These are phyloP conservation scores for Theristicus caerulescens DNA, from an alignment of 2,113 vertebrate genomes.

Conservation along the genomic window DNA sequence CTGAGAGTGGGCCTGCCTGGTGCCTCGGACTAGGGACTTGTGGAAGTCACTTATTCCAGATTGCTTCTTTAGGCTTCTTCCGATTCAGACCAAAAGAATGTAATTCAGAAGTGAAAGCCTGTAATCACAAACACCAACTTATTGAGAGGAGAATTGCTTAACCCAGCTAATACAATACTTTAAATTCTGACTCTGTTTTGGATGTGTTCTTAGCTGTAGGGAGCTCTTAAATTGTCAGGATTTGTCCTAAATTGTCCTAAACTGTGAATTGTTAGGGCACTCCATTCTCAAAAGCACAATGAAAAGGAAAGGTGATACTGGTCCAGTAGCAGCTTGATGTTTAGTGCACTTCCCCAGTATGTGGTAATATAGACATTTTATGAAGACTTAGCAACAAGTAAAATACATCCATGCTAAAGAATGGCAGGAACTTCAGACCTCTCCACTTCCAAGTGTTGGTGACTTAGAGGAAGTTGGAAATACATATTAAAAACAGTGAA, in stretches of 20 bases:
- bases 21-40: neutral
- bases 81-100: neutral
- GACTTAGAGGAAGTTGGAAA: neutral
- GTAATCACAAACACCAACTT: neutral
- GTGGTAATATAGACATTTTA: neutral
- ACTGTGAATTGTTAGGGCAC: neutral
- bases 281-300: neutral
- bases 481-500: neutral
- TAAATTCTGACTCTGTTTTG: neutral
- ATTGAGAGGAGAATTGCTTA: neutral
- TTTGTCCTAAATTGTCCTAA: neutral
- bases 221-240: neutral
- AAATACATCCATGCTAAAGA: neutral
- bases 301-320: neutral
- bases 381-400: neutral
- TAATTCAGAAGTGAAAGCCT: neutral
- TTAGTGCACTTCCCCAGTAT: neutral
- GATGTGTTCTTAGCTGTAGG: neutral
- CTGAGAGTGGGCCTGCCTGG: neutral
- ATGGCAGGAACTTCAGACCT: neutral
- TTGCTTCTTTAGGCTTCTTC: neutral
- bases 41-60: neutral
- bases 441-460: neutral
- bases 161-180: neutral
- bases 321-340: neutral